Conservation (phyloP, 2,888 invertebrate species). For the Polydrusus cervinus region DNA sequence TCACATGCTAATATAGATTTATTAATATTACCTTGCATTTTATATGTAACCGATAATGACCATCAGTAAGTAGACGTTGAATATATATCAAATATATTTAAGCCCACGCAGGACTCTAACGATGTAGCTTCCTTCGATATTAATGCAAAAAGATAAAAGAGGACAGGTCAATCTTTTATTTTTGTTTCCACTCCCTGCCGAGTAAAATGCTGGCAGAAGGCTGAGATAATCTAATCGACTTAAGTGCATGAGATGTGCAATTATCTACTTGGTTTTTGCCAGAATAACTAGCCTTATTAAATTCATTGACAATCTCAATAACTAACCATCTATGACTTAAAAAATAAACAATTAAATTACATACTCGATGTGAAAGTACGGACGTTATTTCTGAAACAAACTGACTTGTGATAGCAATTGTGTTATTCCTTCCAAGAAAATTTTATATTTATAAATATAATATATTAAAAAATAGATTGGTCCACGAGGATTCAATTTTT, state of each 20-base stretch:
- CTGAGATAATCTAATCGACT: conserved; percentile 42
- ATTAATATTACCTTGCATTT: conserved; percentile 63
- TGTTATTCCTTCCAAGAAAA: no score
- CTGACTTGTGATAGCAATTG: neutral
- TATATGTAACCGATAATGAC: conserved; percentile 63
- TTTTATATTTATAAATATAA: no score
- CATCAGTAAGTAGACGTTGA: conserved; percentile 56
- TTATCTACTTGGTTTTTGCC: conserved; percentile 36
- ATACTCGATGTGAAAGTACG: conserved; percentile 2
- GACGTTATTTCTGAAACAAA: neutral
- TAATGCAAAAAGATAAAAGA: conserved; percentile 50
- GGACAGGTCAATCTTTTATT: conserved; percentile 38
- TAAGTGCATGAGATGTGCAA: conserved; percentile 43
- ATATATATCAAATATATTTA: conserved; percentile 62
- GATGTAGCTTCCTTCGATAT: conserved; percentile 50
- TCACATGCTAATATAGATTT: conserved; percentile 60
- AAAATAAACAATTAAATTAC: conserved; percentile 11
- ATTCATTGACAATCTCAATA: conserved; percentile 23
- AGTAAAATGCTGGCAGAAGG: conserved; percentile 32
- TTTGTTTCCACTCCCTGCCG: conserved; percentile 41
- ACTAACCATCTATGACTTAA: conserved; percentile 7
- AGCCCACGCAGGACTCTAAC: conserved; percentile 60
- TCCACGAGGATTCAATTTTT: no score
- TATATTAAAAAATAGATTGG: no score
- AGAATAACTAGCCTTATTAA: conserved; percentile 32